Evolutionary conservation across 2,888 invertebrate genomes (phyloP), one percentile per base, ranked within the genome.

Genomic region (Pterostichus madidus): DNA sequence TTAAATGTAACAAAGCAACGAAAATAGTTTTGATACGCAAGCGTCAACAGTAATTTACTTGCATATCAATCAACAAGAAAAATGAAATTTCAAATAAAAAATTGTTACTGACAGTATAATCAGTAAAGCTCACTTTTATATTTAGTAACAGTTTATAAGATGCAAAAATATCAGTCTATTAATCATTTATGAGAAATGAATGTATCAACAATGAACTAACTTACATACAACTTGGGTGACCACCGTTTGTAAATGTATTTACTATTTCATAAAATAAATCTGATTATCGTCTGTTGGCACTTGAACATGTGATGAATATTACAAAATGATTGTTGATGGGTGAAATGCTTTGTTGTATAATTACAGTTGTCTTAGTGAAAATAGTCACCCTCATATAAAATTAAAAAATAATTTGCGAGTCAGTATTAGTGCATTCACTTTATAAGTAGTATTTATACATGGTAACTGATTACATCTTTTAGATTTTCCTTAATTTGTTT

Each of bases 91-190:
- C 17, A 71, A 71, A 71, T 71, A 15, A 64, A 78, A 77, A 77
- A 56, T 77, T 53, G 56, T 77, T 77, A 77, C 77, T 49, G 68
- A 49, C 52, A 44, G 39, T 79, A 46, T 35, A 61, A 56, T 44
- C 81, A 81, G 81, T 81, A 73, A 81, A 75, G 80, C 71, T 80
- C 71, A 80, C 71, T 71, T 68, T 75, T 46, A 75, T 81, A 81
- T 81, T 81, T 81, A 81, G 73, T 81, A 81, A 81, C 81, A 81
- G 81, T 81, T 81, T 81, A 81, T 81, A 75, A 75, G 75, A 81
- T 81, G 83, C 77, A 83, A 83, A 83, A 83, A 83, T 83, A 83
- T 83, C 83, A 83, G 83, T 83, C 83, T 83, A 83, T 83, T 82
- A 76, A 82, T 82, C 80, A 80, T 80, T 81, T 81, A 75, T 83